Evolutionary conservation across 2,888 invertebrate species (phyloP).

Genomic region (Lissocephala sabroskyi): DNA sequence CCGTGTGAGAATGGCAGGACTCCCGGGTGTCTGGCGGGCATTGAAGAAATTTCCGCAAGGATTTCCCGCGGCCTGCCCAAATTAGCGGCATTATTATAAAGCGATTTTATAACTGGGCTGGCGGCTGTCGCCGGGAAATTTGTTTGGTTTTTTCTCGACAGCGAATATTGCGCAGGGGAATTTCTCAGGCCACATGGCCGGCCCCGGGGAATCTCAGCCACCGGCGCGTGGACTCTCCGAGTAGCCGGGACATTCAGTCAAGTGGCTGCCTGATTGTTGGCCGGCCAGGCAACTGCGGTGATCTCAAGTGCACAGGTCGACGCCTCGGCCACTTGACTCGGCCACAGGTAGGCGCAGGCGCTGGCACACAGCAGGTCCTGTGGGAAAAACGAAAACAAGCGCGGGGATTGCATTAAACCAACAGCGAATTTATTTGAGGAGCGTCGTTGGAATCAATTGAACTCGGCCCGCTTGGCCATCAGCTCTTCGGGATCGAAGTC

Average conservation of each 20-base stretch:
- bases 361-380: too few relatives aligned
- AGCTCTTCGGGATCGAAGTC: background rate
- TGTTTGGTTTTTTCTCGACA: constrained; percentile 25
- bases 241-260: constrained; percentile 5
- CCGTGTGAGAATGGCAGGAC: constrained; percentile 18
- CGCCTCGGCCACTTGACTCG: constrained; percentile 58
- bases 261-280: constrained; percentile 14
- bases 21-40: constrained; percentile 33
- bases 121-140: constrained; percentile 1
- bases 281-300: constrained; percentile 40
- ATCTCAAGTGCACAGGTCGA: constrained; percentile 56
- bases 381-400: too few relatives aligned
- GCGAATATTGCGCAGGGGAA: constrained; percentile 20
- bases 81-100: constrained; percentile 32
- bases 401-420: too few relatives aligned
- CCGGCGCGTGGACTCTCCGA: background rate
- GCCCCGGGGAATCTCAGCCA: constrained; percentile 14
- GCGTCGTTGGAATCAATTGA: too few relatives aligned
- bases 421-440: too few relatives aligned
- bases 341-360: constrained; percentile 40
- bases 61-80: constrained; percentile 23
- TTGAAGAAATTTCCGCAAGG: constrained; percentile 40
- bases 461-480: too few relatives aligned
- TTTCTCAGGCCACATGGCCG: constrained; percentile 8
- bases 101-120: constrained; percentile 52